A percentile compares a stretch with the other conserved stretches of the same genome.
These are phyloP conservation scores for Agelas oroides DNA, from an alignment of 37 sponge, comb jelly and placozoan species.

Conservation along the genomic window DNA sequence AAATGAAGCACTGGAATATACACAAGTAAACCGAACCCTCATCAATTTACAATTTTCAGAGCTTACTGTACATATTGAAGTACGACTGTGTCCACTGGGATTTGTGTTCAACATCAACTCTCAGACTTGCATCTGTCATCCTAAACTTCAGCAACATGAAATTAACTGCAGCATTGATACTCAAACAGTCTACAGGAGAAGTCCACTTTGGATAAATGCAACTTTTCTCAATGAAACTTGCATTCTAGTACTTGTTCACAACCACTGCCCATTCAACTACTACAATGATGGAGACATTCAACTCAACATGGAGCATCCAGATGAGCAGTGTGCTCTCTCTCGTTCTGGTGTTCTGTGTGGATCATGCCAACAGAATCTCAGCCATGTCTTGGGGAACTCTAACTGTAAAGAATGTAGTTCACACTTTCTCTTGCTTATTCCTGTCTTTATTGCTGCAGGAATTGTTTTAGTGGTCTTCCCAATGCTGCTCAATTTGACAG, in stretches of 20 bases:
- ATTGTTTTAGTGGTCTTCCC: background rate
- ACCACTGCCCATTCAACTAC: constrained; percentile 18
- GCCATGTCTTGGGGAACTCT: background rate
- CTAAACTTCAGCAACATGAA: background rate
- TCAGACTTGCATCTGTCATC: background rate
- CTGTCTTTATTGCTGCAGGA: too few species aligned
- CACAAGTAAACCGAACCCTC: too few species aligned
- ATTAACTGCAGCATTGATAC: background rate
- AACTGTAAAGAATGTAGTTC: background rate
- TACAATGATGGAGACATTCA: background rate
- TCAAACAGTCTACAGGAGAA: background rate
- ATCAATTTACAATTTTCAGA: background rate
- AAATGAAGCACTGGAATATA: too few species aligned
- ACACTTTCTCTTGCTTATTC: background rate
- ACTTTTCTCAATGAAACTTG: background rate
- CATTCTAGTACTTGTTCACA: background rate
- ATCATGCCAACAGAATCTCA: constrained; percentile 3
- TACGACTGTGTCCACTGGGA: background rate
- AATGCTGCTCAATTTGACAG: constrained; percentile 28
- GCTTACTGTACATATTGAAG: background rate
- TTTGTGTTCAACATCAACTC: background rate
- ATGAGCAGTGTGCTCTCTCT: background rate
- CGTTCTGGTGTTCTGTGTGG: constrained; percentile 29
- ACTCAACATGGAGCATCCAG: background rate
- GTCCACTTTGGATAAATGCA: background rate